Evolutionary conservation across 2,797 vertebrate species (phyloP).

Genomic region (Chelmon rostratus): DNA sequence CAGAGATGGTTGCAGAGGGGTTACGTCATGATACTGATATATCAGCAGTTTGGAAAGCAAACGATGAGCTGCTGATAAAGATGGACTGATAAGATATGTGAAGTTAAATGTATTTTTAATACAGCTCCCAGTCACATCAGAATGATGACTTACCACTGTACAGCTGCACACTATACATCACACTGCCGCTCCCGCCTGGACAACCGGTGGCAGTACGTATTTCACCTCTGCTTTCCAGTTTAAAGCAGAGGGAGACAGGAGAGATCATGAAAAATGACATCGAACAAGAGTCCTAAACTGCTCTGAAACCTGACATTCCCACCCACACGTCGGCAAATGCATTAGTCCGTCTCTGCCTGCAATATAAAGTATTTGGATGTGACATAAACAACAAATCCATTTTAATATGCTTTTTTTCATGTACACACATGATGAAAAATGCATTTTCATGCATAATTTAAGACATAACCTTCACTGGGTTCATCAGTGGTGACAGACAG

Average conservation of each 20-base stretch:
- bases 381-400: background rate
- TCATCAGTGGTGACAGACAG: background rate
- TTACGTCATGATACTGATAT: constrained; percentile 52
- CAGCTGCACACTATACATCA: background rate
- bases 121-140: background rate
- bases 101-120: background rate
- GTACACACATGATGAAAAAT: background rate
- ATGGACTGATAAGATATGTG: constrained; percentile 35
- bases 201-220: too few relatives aligned
- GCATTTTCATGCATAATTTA: too few relatives aligned
- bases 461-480: background rate
- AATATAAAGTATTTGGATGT: background rate
- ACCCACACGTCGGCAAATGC: background rate
- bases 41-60: constrained; percentile 46
- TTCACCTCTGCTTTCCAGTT: background rate
- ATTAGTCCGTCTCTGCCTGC: background rate
- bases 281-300: background rate
- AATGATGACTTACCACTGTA: background rate
- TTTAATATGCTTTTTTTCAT: background rate
- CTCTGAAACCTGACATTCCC: background rate
- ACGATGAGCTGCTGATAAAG: constrained; percentile 38
- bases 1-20: constrained; percentile 32
- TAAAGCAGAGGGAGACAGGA: background rate
- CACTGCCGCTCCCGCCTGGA: background rate
- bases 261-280: too few relatives aligned